A percentile compares a stretch with the other conserved stretches of the same genome.
Conservation (phyloP, 2,888 invertebrate genomes). For the Callimorpha dominula region DNA sequence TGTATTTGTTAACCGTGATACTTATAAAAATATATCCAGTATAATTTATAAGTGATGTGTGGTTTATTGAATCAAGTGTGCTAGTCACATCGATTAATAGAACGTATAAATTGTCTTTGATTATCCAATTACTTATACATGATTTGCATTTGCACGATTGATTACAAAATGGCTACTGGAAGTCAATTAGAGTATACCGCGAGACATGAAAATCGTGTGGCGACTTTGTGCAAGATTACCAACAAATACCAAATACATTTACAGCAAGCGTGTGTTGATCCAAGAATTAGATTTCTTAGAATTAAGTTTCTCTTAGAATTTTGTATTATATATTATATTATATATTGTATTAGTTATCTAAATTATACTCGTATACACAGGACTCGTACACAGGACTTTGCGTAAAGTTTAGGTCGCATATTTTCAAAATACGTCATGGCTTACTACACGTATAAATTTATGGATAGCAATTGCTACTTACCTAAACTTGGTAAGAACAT, state of each 20-base stretch:
- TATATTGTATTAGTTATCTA: not conserved
- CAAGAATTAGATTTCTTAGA: slow-evolving; percentile 25
- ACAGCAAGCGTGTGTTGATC: slow-evolving; percentile 15
- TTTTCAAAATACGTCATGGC: not conserved
- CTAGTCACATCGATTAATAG: slow-evolving; percentile 21
- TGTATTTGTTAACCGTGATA: not conserved
- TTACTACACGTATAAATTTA: too few species aligned
- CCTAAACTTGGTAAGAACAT: not conserved
- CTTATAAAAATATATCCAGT: not conserved
- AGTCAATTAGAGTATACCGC: slow-evolving; percentile 53
- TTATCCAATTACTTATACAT: slow-evolving; percentile 14
- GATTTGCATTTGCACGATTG: slow-evolving; percentile 30
- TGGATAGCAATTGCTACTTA: not conserved
- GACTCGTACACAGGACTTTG: not conserved
- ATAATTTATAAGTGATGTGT: slow-evolving; percentile 18
- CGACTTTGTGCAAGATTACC: slow-evolving; percentile 28
- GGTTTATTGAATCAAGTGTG: slow-evolving; percentile 14
- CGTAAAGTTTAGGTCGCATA: not conserved
- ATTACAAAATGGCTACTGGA: slow-evolving; percentile 27
- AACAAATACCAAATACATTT: slow-evolving; percentile 24
- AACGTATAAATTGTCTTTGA: slow-evolving; percentile 17
- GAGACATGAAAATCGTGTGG: slow-evolving; percentile 64
- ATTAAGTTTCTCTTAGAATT: slow-evolving; percentile 27
- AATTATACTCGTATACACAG: not conserved
- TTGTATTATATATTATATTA: too few species aligned